Conservation (phyloP, 2,797 vertebrate species). For the Chaunax sp. region DNA sequence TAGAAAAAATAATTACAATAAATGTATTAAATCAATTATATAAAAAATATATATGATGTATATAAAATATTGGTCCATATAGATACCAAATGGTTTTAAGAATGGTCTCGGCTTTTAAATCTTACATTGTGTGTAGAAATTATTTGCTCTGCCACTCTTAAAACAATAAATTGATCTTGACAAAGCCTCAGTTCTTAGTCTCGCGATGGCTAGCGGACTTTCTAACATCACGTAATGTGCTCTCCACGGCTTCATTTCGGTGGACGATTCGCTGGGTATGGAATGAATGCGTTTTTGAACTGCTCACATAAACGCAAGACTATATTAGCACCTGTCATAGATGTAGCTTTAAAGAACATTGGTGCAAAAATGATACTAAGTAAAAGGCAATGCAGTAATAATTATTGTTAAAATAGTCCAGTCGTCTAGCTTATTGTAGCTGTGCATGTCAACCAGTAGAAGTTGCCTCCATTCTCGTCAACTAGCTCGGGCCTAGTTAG, state of each 20-base stretch:
- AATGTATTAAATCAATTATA: no score
- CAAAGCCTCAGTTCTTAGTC: not conserved
- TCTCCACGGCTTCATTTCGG: conserved; percentile 43
- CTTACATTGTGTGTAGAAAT: no score
- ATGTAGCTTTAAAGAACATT: not conserved
- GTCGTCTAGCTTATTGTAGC: not conserved
- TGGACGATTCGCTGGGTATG: conserved; percentile 60
- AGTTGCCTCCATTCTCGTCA: conserved; percentile 34
- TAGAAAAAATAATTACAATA: no score
- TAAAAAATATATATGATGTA: no score
- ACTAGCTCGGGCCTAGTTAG: conserved; percentile 13
- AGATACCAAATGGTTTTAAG: no score
- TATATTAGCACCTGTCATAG: fast-evolving
- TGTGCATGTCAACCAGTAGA: conserved; percentile 8
- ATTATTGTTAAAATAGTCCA: not conserved
- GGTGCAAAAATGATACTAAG: fast-evolving
- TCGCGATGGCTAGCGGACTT: conserved; percentile 46
- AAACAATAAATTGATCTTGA: no score
- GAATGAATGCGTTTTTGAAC: conserved; percentile 38
- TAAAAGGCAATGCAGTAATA: not conserved
- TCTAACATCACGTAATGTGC: conserved; percentile 63
- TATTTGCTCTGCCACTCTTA: no score
- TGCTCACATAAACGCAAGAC: conserved; percentile 33
- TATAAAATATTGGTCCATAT: no score
- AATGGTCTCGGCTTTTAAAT: no score